Evolutionary conservation across 2,113 vertebrate genomes (phyloP).

Genomic region (Physeter macrocephalus): DNA sequence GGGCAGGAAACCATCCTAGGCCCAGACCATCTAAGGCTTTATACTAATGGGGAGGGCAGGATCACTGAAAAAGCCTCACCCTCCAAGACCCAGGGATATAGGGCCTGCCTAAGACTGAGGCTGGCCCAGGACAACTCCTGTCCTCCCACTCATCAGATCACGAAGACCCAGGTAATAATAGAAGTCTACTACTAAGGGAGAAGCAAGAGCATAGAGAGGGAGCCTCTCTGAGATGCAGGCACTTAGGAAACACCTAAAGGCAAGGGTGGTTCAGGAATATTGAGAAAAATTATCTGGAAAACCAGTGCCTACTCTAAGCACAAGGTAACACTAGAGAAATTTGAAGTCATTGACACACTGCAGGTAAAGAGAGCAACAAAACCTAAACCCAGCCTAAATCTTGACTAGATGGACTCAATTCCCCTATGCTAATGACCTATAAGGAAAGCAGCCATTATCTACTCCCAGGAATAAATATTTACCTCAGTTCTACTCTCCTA

Average conservation of each 20-base stretch:
- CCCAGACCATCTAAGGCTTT: background rate
- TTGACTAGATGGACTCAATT: background rate
- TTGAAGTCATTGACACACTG: background rate
- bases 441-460: background rate
- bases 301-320: background rate
- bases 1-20: background rate
- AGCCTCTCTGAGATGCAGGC: background rate
- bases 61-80: background rate
- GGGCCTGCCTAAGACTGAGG: background rate
- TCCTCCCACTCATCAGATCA: background rate
- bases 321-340: background rate
- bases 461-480: background rate
- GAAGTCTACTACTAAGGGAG: background rate
- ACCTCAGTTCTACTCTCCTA: background rate
- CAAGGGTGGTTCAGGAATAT: background rate
- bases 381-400: background rate
- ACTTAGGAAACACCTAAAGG: background rate
- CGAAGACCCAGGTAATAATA: background rate
- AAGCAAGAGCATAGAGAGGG: background rate
- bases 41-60: background rate
- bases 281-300: conserved; percentile 15
- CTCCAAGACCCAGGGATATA: background rate
- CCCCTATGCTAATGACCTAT: background rate
- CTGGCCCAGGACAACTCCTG: background rate
- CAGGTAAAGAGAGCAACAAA: background rate